Evolutionary conservation across 2,888 invertebrate genomes (phyloP), one percentile per base, ranked within the genome.

Genomic region (Scelioninae gen. 1): DNA sequence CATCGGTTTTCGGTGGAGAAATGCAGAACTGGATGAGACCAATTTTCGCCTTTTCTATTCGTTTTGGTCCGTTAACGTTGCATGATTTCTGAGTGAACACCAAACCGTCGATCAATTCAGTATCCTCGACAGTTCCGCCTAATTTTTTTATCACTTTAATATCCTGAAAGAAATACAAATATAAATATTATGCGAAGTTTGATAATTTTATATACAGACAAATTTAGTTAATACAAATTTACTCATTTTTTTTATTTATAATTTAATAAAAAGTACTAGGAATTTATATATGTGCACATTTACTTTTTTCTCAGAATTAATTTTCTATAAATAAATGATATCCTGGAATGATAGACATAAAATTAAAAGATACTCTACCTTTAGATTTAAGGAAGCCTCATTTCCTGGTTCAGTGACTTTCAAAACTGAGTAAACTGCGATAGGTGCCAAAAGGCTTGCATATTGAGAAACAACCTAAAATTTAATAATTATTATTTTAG

Each of bases 11-110:
- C 7, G 99, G 99, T 66, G 99, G 98, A 11, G 99, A 99, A 92
- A 99, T 97, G 92, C 99, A 99, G 93, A 99, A 99, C 93, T 99
- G 99, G 86, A 99, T 99, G 13, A 99, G 95, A 79, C 97, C 99
- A 93, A 99, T 98, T 93, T 98, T 99, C 6, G 99, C 99, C 92
- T 99, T 99, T 92, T 99, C 99, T 78, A 99, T 94, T 87, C 96
- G 95, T 89, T 96, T 97, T 0, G 99, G 98, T 0, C 98, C 99
- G 90, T 97, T 98, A 23, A 96, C 95, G 88, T 98, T 97, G 66
- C 97, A 95, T 0, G 97, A 95, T 89, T 96, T 96, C 90, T 97
- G 98, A 10, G 98, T 96, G 88, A 99, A 97, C 3, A 99, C 96
- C 58, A 99, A 94, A n/a, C 99, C 99, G 71, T 98, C 97, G 68